Evolutionary conservation across 2,888 invertebrate genomes (phyloP), one percentile per base, ranked within the genome.

Genomic region (Parnassius apollo): DNA sequence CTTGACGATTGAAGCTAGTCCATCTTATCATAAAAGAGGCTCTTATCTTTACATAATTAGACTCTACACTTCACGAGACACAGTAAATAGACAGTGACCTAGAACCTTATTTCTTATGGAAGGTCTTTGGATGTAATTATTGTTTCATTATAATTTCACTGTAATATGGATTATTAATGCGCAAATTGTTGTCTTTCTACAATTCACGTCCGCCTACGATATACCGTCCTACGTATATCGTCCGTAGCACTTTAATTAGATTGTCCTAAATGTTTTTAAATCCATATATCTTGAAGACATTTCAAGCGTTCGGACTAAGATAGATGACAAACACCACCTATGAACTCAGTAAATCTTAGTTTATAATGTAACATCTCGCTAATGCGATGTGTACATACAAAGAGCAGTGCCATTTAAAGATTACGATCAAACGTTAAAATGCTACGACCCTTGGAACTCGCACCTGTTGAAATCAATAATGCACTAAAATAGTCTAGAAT

Each of bases 341-440:
- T 72, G 73, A 73, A 72, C 73, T 71, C 67, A 69, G 66, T 73
- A 72, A 72, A 73, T 73, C 73, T 72, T 70, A 57, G 68, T 69
- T 69, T 68, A 70, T 69, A 64, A 64, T 69, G 69, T 70, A 66
- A 68, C 69, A 68, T 71, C 66, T 67, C 69, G 68, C 68, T 73
- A 72, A 73, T 72, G 73, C 70, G 69, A 73, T 69, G 66, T 70
- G 68, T 61, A 64, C 66, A 66, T 68, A 18, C 44, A 35, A 10
- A 18, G 13, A n/a, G 67, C 68, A 56, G 8, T 44, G 50, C 46
- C 12, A 51, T 52, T 68, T 68, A 65, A 56, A 68, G 2, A 11
- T 8, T 2, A 49, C 62, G 62, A 62, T 42, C 53, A 35, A 35
- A 7, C 35, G 35, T 35, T 35, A 35, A 35, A 35, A 25, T 25